Conservation (phyloP, 2,888 invertebrate species). For the Cryptocephalus primarius region DNA sequence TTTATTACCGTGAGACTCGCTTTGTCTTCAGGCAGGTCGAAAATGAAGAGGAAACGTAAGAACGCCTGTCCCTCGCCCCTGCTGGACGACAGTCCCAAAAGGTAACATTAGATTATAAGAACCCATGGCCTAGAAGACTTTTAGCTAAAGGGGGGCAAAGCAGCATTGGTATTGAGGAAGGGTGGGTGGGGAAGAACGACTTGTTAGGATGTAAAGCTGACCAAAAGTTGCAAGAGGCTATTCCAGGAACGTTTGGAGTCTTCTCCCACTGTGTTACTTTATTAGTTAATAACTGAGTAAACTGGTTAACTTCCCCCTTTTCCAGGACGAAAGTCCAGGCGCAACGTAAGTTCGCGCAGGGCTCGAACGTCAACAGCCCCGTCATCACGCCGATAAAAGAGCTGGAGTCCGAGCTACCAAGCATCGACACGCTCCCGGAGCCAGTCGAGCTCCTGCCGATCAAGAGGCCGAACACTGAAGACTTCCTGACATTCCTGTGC, state of each 20-base stretch:
- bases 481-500: constrained; percentile 76
- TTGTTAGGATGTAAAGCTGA: too few species aligned
- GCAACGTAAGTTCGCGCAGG: constrained; percentile 81
- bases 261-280: background rate
- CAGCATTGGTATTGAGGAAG: too few species aligned
- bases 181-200: too few species aligned
- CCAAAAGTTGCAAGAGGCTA: too few species aligned
- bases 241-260: background rate
- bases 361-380: constrained; percentile 50
- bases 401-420: constrained; percentile 40
- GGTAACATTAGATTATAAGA: constrained; percentile 32
- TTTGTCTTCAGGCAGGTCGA: background rate
- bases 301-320: constrained; percentile 4
- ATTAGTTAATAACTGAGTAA: background rate
- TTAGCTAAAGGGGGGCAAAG: too few species aligned
- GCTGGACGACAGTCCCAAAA: constrained; percentile 38
- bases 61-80: constrained; percentile 27
- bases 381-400: constrained; percentile 50
- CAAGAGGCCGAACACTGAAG: constrained; percentile 71
- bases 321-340: constrained; percentile 70
- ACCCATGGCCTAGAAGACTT: too few species aligned
- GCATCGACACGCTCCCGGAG: constrained; percentile 35
- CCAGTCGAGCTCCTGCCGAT: constrained; percentile 51
- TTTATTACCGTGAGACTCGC: too few species aligned
- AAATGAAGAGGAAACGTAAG: constrained; percentile 35